Conservation (phyloP, 2,888 invertebrate species). For the Nephrotoma guestfalica region DNA sequence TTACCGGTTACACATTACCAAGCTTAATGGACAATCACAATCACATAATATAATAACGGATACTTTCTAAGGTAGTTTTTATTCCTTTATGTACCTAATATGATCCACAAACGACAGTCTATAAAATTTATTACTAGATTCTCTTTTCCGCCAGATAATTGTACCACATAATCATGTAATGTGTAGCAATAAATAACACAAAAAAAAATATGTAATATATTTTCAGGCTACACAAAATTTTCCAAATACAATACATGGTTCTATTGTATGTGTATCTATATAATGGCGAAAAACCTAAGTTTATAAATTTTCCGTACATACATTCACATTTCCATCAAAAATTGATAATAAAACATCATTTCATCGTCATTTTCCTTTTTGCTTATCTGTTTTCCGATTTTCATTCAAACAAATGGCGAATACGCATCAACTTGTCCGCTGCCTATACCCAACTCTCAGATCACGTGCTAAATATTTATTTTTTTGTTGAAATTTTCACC, state of each 20-base stretch:
- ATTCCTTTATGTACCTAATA: neutral
- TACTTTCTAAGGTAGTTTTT: neutral
- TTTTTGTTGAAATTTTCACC: neutral
- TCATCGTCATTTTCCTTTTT: neutral
- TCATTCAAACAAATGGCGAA: neutral
- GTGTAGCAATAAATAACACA: neutral
- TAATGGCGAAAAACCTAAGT: no score
- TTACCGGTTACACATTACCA: neutral
- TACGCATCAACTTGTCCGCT: neutral
- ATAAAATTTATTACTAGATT: neutral
- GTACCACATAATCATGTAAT: neutral
- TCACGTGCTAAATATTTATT: neutral
- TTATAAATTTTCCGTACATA: no score
- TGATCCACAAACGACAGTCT: neutral
- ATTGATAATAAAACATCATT: neutral
- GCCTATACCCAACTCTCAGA: neutral
- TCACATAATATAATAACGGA: neutral
- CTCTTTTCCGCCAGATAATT: neutral
- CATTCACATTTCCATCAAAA: neutral
- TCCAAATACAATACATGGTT: neutral
- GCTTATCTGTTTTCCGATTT: neutral
- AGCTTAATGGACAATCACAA: neutral
- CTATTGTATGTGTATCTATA: neutral
- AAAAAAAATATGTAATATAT: neutral
- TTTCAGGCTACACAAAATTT: neutral